Evolutionary conservation across 1,140 invertebrate species (phyloP), one percentile per base, ranked within the genome.

Genomic region (Euwallacea similis): DNA sequence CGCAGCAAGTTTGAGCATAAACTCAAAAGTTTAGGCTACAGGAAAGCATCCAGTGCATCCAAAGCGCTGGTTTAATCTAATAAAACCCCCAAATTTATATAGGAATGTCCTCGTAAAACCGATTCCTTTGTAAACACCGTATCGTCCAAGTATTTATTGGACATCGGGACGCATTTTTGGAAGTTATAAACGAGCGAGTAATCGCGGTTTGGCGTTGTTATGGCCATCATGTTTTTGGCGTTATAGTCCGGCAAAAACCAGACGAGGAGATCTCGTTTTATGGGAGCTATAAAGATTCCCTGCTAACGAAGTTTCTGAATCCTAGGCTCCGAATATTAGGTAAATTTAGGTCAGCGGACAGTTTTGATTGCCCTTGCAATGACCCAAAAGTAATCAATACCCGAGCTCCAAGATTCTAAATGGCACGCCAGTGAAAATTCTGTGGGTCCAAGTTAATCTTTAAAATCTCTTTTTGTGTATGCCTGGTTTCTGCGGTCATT

Each of bases 51-150:
- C 59, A 61, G n/a, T 43, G 59, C 59, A 61, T 15, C 59, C 21
- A 43, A 61, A 11, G 21, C 42, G 10, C 41, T n/a, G 43, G 33
- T 43, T 61, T 63, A 63, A 63, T 50, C 55, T 58, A 66, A 66
- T 66, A 66, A 66, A 66, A 65, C 13, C 55, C n/a, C n/a, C 41
- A 66, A 66, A 66, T 66, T 66, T 66, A 66, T 66, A 66, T 15
- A 66, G 42, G 58, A 54, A 56, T 58, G 47, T 66, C 41, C 41
- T 56, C 65, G 54, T 58, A 66, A 66, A 66, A 56, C 65, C 15
- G 42, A 41, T 11, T 66, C 55, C 65, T 66, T 66, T 66, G 54
- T 66, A 66, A 66, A 66, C 65, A 66, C 55, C 21, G 42, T 66
- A 58, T 65, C 53, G 50, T 54, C 50, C 46, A 21, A 53, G 11